Conservation (phyloP, 2,888 invertebrate genomes). For the Patella caerulea region DNA sequence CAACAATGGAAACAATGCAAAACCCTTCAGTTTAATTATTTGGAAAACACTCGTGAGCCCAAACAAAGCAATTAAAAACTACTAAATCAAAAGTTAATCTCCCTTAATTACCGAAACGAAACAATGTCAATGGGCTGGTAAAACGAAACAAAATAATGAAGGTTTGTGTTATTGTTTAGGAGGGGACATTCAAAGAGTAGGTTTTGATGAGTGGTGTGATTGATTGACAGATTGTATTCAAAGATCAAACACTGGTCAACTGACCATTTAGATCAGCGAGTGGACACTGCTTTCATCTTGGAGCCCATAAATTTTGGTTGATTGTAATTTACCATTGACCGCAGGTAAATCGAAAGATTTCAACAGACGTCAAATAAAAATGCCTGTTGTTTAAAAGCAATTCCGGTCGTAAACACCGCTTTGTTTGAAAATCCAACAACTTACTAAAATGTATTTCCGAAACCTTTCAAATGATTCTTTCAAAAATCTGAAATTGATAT, state of each 20-base stretch:
- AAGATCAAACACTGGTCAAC: conserved; percentile 2
- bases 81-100: conserved; percentile 10
- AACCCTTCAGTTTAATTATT: neutral
- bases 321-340: conserved; percentile 4
- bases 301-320: neutral
- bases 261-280: neutral
- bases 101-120: conserved; percentile 10
- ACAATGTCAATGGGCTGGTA: neutral
- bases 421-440: too few relatives aligned
- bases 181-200: neutral
- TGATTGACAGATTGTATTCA: conserved; percentile 5
- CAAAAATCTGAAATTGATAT: too few relatives aligned
- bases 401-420: too few relatives aligned
- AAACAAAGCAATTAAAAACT: conserved; percentile 7
- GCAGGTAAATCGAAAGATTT: too few relatives aligned
- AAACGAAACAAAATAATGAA: conserved; percentile 9
- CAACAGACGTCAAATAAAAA: too few relatives aligned
- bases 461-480: too few relatives aligned
- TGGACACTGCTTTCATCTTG: neutral
- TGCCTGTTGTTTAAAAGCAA: too few relatives aligned
- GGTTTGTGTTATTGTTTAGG: conserved; percentile 6
- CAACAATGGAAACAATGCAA: neutral
- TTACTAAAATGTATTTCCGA: too few relatives aligned
- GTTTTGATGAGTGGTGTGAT: neutral
- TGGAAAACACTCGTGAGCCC: conserved; percentile 1